Evolutionary conservation across 2,888 invertebrate genomes (phyloP), one percentile per base, ranked within the genome.

Genomic region (Hyppa rectilinea): DNA sequence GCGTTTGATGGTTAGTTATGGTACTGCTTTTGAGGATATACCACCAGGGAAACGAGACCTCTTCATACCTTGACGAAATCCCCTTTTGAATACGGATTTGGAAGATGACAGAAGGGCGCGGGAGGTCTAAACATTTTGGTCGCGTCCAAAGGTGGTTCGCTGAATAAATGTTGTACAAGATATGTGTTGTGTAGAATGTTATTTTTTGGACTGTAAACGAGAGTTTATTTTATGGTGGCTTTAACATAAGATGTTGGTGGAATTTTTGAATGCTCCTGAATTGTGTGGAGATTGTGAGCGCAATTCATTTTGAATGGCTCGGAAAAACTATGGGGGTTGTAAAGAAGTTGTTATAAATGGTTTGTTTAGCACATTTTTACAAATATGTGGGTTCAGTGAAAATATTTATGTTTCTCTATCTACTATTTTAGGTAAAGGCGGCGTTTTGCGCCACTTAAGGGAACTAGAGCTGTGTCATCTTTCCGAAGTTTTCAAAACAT

Each of bases 1-100:
- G 91, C 87, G 91, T 90, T 90, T 92, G 92, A 93, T 93, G 92
- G 94, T 94, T 92, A 94, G 90, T 93, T 94, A 95, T 92, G 92
- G 87, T 91, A 91, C 89, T 90, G 89, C 90, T 87, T 87, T 80
- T 82, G 85, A 88, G 84, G 88, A 83, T 87, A 84, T 67, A 70
- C 81, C 59, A 83, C 93, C 93, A 91, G 31, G 79, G 71, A 86
- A 86, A 38, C 36, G 65, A 75, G 91, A 89, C 38, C 92, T 75
- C 63, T 49, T 65, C 38, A 49, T 71, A 31, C 60, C 71, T 70
- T 75, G 52, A 61, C 56, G n/a, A 56, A 47, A 29, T 31, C 66
- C 58, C 67, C 50, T 71, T 52, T 53, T 26, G 6, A 49, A 61
- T 31, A 55, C 6, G 60, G 1, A 26, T 45, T 0, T 31, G 23